Conservation (phyloP, 2,113 vertebrate species). For the Propithecus coquereli region DNA sequence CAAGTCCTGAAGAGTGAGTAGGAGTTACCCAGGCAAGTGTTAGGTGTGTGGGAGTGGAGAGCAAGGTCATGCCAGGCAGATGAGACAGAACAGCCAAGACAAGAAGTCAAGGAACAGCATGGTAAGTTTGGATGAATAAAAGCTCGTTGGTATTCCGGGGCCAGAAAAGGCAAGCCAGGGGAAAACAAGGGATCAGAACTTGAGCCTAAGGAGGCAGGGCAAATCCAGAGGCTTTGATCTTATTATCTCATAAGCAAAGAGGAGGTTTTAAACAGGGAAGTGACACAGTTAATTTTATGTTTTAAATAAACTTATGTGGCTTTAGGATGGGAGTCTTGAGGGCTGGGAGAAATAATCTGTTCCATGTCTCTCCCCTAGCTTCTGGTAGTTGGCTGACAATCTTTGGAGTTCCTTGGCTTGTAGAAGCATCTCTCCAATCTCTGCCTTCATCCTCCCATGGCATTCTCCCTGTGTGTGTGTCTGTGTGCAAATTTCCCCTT, state of each 20-base stretch:
- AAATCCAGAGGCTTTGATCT: neutral
- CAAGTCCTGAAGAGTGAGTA: neutral
- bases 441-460: neutral
- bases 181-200: neutral
- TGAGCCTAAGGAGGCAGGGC: neutral
- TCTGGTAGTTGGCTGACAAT: neutral
- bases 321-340: neutral
- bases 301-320: neutral
- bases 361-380: neutral
- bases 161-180: neutral
- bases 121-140: neutral
- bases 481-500: neutral
- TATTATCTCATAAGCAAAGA: neutral
- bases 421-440: neutral
- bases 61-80: too few relatives aligned
- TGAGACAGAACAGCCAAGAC: neutral
- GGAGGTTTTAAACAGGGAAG: neutral
- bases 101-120: neutral
- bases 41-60: too few relatives aligned
- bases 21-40: neutral
- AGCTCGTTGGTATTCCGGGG: neutral
- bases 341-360: neutral
- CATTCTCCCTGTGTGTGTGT: neutral
- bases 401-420: neutral
- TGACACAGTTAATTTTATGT: neutral